Percentiles rank a stretch among this genome's conserved stretches.
These are phyloP conservation scores for Thysanoteuthis rhombus DNA, from an alignment of 2,888 invertebrate genomes.

Conservation along the genomic window DNA sequence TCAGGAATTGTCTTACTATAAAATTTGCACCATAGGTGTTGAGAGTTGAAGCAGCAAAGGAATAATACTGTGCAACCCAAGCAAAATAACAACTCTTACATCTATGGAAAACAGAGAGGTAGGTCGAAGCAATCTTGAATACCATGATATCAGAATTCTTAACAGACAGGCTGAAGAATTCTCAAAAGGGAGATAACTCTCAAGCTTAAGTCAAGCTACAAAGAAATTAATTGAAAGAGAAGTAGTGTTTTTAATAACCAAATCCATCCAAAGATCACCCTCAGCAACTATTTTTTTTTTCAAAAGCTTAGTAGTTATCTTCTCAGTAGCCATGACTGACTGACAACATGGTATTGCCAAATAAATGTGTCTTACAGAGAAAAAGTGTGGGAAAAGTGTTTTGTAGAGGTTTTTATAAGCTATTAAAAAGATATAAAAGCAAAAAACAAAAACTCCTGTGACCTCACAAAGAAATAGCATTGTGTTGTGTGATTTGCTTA, in stretches of 20 bases:
- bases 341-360: neutral
- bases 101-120: neutral
- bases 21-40: neutral
- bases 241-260: neutral
- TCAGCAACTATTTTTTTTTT: neutral
- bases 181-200: neutral
- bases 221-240: neutral
- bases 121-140: neutral
- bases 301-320: neutral
- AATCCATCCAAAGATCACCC: neutral
- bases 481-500: neutral
- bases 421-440: neutral
- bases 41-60: neutral
- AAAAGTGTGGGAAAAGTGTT: neutral
- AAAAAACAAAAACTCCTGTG: neutral
- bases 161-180: neutral
- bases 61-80: neutral
- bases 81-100: neutral
- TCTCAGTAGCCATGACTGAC: slow-evolving; percentile 12
- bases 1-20: neutral
- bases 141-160: slow-evolving; percentile 12
- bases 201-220: neutral
- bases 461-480: neutral
- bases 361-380: neutral
- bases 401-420: neutral